Conservation (phyloP, 2,888 invertebrate genomes). For the Gastracanthus pulcherrimus region DNA sequence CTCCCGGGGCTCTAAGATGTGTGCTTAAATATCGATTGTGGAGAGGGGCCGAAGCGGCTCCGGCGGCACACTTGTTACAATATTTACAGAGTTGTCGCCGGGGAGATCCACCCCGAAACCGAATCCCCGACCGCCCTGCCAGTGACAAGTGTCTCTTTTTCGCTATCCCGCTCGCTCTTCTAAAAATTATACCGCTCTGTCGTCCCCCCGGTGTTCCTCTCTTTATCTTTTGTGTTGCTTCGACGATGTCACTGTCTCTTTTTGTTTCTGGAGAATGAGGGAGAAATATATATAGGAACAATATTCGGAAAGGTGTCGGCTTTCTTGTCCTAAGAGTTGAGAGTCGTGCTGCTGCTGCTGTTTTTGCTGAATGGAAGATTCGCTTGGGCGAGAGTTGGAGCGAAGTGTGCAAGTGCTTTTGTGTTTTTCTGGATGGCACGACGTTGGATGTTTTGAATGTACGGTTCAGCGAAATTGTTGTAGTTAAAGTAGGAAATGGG, state of each 20-base stretch:
- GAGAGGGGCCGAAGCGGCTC: slow-evolving; percentile 17
- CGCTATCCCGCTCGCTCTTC: slow-evolving; percentile 3
- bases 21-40: slow-evolving; percentile 2
- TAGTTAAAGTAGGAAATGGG: no score
- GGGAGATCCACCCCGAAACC: slow-evolving; percentile 65
- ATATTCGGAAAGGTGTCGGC: slow-evolving; percentile 26
- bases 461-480: no score
- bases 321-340: no score
- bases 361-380: no score
- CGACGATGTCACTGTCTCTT: no score
- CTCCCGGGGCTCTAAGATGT: background rate
- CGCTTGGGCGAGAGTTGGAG: no score
- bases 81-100: slow-evolving; percentile 75
- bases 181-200: slow-evolving; percentile 11
- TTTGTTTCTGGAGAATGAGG: background rate
- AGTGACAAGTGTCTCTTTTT: slow-evolving; percentile 69
- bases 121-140: slow-evolving; percentile 67
- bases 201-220: no score
- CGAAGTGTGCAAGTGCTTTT: background rate
- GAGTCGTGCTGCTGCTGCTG: no score
- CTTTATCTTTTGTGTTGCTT: no score
- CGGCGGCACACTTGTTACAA: slow-evolving; percentile 76
- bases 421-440: no score
- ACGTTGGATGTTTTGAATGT: no score
- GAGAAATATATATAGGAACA: background rate